Conservation (phyloP, 2,797 vertebrate species). For the Alcedo atthis region DNA sequence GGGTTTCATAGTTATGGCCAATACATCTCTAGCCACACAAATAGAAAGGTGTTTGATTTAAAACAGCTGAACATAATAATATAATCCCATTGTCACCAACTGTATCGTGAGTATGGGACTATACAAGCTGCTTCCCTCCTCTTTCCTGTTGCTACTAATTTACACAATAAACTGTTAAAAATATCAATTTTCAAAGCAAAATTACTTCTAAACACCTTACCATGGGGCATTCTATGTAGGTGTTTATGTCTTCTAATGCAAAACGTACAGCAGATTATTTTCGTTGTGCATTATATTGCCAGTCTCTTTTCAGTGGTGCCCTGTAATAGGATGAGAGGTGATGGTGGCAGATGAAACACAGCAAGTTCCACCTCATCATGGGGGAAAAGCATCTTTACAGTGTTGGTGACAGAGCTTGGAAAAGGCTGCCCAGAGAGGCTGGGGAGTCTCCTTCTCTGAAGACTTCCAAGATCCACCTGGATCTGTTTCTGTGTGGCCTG, state of each 20-base stretch:
- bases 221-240: not conserved
- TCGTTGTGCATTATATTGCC: not conserved
- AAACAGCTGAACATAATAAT: not conserved
- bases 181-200: not conserved
- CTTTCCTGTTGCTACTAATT: not conserved
- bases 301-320: no score
- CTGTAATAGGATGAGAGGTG: no score
- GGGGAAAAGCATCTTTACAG: no score
- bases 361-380: no score
- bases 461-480: no score
- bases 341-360: no score
- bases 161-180: not conserved
- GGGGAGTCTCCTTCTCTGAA: no score
- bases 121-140: not conserved
- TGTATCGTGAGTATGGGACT: not conserved
- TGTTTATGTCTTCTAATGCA: not conserved
- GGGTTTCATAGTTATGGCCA: not conserved
- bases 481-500: no score
- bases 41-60: not conserved
- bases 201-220: not conserved
- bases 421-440: no score
- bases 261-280: not conserved
- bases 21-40: accelerated
- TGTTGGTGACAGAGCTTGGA: no score
- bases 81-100: not conserved